Evolutionary conservation across 2,113 vertebrate species (phyloP).

Genomic region (Pogona vitticeps): DNA sequence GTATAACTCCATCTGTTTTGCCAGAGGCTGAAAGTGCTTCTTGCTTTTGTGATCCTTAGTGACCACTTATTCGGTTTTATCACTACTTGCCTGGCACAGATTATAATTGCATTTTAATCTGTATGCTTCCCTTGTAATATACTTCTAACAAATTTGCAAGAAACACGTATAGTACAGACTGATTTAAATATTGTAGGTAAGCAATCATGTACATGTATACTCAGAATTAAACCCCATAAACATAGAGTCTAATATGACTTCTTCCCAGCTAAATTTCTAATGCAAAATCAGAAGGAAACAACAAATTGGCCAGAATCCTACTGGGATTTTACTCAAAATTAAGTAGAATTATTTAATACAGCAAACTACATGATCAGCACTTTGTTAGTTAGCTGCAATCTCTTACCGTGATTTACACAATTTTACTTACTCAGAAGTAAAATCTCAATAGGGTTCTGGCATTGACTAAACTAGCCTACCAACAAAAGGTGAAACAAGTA

Average conservation of each 20-base stretch:
- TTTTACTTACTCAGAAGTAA: too few relatives aligned
- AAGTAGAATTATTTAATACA: too few relatives aligned
- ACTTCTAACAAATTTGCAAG: neutral
- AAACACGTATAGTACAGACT: neutral
- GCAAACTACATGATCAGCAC: too few relatives aligned
- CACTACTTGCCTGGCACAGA: neutral
- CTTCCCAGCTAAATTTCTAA: neutral
- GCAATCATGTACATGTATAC: neutral
- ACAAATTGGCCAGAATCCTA: too few relatives aligned
- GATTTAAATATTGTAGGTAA: neutral
- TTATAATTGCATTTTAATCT: neutral
- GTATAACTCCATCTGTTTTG: constrained; percentile 36
- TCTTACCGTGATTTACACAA: too few relatives aligned
- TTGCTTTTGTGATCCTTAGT: constrained; percentile 23
- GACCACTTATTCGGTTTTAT: constrained; percentile 21
- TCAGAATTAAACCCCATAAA: neutral
- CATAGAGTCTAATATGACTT: neutral
- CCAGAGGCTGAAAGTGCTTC: constrained; percentile 10
- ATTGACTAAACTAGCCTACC: too few relatives aligned
- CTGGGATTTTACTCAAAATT: too few relatives aligned
- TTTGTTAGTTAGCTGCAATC: too few relatives aligned
- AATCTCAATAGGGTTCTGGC: too few relatives aligned
- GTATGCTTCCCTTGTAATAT: neutral
- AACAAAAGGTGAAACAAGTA: neutral
- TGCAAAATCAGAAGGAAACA: neutral